A percentile compares a stretch with the other conserved stretches of the same genome.
Evolutionary conservation across 2,797 vertebrate species (phyloP).

Genomic region (Scolopax bukidnonensis): DNA sequence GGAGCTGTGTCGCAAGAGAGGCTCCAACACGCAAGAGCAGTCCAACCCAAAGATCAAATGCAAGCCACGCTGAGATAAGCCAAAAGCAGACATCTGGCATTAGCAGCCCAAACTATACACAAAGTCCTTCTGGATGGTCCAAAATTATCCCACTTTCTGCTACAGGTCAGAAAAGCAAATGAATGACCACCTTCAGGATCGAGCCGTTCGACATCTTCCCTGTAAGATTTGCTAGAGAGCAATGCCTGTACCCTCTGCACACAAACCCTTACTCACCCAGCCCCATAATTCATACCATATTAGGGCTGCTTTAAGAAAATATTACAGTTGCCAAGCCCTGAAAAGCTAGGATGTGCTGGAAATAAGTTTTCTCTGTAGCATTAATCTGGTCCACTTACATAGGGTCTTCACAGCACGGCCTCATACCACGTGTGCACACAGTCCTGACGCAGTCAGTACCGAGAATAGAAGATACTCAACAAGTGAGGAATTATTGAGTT

Average conservation of each 20-base stretch:
- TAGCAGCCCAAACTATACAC: not conserved
- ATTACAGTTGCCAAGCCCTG: not conserved
- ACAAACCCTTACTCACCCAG: not conserved
- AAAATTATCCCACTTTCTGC: not conserved
- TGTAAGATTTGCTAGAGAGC: not conserved
- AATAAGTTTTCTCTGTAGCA: not conserved
- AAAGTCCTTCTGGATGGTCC: not conserved
- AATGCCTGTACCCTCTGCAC: not conserved
- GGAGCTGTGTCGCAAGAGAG: not conserved
- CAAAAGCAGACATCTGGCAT: not conserved
- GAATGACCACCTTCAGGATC: not conserved
- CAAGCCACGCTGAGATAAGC: not conserved
- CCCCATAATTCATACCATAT: not conserved
- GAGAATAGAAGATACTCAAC: not conserved
- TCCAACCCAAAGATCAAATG: not conserved
- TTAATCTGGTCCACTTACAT: not conserved
- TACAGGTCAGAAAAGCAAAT: not conserved
- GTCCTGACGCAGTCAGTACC: not conserved
- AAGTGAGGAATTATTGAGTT: not conserved
- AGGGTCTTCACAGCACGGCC: not conserved
- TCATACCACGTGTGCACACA: not conserved
- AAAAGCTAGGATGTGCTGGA: not conserved
- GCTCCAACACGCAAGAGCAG: not conserved
- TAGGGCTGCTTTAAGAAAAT: not conserved
- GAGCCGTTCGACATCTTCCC: not conserved